Conservation (phyloP, 2,797 vertebrate species). For the Bucorvus abyssinicus region DNA sequence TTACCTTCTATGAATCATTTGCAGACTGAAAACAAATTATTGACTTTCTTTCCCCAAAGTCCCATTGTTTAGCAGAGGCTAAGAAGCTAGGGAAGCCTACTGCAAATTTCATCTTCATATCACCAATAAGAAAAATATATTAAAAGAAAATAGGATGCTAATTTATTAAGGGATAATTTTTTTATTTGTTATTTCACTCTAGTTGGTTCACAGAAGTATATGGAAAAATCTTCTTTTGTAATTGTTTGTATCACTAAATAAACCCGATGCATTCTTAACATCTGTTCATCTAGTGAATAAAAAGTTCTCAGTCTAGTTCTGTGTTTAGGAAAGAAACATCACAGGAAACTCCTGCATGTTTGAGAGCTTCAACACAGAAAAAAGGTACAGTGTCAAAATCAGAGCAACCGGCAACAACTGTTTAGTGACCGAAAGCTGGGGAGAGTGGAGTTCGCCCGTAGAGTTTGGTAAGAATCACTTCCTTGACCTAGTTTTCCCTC, state of each 20-base stretch:
- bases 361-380: neutral
- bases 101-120: neutral
- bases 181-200: neutral
- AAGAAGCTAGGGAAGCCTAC: neutral
- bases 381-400: constrained; percentile 25
- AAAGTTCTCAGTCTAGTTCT: neutral
- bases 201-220: neutral
- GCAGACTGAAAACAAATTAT: neutral
- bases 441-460: constrained; percentile 46
- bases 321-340: neutral
- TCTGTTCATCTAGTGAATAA: neutral
- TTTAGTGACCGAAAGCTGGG: constrained; percentile 18
- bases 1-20: neutral
- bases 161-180: neutral
- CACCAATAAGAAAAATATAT: neutral
- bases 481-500: neutral
- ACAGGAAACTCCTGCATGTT: neutral
- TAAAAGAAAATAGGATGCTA: neutral
- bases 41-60: neutral
- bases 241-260: neutral
- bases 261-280: neutral
- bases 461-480: constrained; percentile 54
- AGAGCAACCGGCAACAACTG: constrained; percentile 9
- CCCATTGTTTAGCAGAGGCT: neutral
- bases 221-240: neutral